Percentiles rank a stretch among this genome's conserved stretches.
Conservation (phyloP, 2,113 vertebrate genomes). For the Sminthopsis crassicaudata region DNA sequence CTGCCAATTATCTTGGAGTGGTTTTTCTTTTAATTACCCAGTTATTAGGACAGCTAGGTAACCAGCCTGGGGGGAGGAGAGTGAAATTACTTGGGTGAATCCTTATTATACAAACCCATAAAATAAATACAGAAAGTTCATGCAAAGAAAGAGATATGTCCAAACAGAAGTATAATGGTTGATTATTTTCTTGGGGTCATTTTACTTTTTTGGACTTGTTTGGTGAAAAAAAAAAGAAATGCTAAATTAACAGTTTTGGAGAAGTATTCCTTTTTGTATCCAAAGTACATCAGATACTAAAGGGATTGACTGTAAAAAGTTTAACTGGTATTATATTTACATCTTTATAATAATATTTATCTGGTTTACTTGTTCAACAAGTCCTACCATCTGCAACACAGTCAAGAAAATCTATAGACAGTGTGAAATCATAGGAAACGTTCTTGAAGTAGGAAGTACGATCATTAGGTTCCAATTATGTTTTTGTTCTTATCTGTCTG, state of each 20-base stretch:
- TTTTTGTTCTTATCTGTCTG: constrained; percentile 35
- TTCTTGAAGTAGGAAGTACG: constrained; percentile 15
- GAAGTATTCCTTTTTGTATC: constrained; percentile 30
- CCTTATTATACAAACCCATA: constrained; percentile 56
- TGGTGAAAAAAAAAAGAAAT: constrained; percentile 56
- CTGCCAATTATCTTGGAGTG: constrained; percentile 79
- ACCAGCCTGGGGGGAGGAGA: constrained; percentile 71
- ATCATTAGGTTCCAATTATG: background rate
- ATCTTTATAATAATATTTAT: constrained; percentile 2
- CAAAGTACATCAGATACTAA: constrained; percentile 57
- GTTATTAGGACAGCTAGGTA: constrained; percentile 77
- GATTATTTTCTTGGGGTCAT: constrained; percentile 47
- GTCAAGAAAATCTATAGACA: background rate
- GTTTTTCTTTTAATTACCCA: constrained; percentile 82
- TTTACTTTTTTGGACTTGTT: constrained; percentile 51
- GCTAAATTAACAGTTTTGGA: constrained; percentile 39
- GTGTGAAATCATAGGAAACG: background rate
- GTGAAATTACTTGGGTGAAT: constrained; percentile 25
- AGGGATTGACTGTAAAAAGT: constrained; percentile 41
- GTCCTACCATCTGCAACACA: background rate
- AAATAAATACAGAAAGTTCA: constrained; percentile 54
- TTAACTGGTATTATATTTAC: constrained; percentile 44
- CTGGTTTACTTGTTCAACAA: background rate
- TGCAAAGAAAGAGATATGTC: constrained; percentile 22
- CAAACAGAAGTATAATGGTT: background rate